These are phyloP conservation scores for Philopotamus ludificatus DNA, from an alignment of 1,140 invertebrate genomes.

Conservation along the genomic window DNA sequence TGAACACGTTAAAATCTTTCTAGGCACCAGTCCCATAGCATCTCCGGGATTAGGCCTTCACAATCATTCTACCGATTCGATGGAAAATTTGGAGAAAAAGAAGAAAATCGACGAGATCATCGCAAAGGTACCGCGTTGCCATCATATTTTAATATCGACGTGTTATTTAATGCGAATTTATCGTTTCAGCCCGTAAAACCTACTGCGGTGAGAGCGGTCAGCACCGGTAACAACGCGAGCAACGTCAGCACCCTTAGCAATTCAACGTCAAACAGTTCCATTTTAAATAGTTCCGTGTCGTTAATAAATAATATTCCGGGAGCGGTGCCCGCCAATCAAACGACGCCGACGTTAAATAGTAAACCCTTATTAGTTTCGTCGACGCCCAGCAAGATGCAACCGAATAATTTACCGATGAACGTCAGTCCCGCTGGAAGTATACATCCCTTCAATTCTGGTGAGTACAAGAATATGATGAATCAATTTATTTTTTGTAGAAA, in stretches of 20 bases:
- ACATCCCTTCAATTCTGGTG: constrained; percentile 23
- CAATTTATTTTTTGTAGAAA: too few species aligned
- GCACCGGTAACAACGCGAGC: constrained; percentile 46
- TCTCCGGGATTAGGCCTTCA: constrained; percentile 60
- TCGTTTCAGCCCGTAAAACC: constrained; percentile 66
- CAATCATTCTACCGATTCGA: constrained; percentile 77
- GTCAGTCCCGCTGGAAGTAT: constrained; percentile 15
- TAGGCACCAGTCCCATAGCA: constrained; percentile 52
- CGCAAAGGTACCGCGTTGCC: constrained; percentile 45
- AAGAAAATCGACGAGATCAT: constrained; percentile 61
- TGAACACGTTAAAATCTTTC: too few species aligned
- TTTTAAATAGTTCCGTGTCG: constrained; percentile 24
- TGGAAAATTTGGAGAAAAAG: constrained; percentile 71
- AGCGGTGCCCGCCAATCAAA: constrained; percentile 9
- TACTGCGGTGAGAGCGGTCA: constrained; percentile 66
- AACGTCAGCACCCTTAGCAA: constrained; percentile 23
- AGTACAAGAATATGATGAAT: background rate
- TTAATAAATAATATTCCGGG: constrained; percentile 25
- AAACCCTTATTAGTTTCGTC: constrained; percentile 38
- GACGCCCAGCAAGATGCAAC: constrained; percentile 31
- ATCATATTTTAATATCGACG: background rate
- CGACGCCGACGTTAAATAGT: constrained; percentile 14
- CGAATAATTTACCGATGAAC: constrained; percentile 18
- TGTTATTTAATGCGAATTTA: background rate
- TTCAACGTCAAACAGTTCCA: constrained; percentile 29